Conservation (phyloP, 2,113 vertebrate genomes). For the Oreamnos americanus region DNA sequence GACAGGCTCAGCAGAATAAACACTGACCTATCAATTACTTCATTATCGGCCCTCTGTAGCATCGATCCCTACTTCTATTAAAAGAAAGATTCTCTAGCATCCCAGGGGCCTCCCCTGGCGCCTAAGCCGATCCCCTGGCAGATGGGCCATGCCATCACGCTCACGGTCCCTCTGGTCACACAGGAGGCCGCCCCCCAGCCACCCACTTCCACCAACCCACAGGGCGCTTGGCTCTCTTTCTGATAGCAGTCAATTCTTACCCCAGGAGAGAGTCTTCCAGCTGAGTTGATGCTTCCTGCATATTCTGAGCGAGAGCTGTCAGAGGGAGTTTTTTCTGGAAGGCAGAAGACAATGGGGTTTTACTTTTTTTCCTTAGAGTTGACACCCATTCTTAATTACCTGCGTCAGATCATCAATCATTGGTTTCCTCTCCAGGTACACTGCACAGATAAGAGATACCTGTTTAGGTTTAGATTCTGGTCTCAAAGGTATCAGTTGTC, state of each 20-base stretch:
- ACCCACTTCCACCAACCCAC: not conserved
- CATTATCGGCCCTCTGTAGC: rapidly evolving
- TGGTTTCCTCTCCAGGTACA: not conserved
- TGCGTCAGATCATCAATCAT: not conserved
- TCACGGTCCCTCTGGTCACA: not conserved
- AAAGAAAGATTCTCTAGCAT: not conserved
- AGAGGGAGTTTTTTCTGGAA: constrained; percentile 95
- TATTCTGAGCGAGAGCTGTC: constrained; percentile 92
- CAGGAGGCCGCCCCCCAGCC: not conserved
- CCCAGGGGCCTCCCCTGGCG: not conserved
- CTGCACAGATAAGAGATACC: not conserved
- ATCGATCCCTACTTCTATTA: not conserved
- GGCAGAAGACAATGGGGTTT: constrained; percentile 43
- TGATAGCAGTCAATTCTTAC: constrained; percentile 80
- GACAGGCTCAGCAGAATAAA: not conserved
- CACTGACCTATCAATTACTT: not conserved
- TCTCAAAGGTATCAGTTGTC: not conserved
- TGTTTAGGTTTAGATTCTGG: not conserved
- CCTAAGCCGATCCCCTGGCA: rapidly evolving
- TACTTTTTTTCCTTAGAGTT: not conserved
- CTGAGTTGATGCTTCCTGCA: constrained; percentile 92
- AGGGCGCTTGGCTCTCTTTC: rapidly evolving
- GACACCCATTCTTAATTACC: not conserved
- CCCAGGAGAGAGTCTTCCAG: constrained; percentile 95
- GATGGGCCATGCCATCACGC: not conserved